Base-by-base conservation (phyloP, 2,113 vertebrate species). In the Diphyllodes magnificus region DNA sequence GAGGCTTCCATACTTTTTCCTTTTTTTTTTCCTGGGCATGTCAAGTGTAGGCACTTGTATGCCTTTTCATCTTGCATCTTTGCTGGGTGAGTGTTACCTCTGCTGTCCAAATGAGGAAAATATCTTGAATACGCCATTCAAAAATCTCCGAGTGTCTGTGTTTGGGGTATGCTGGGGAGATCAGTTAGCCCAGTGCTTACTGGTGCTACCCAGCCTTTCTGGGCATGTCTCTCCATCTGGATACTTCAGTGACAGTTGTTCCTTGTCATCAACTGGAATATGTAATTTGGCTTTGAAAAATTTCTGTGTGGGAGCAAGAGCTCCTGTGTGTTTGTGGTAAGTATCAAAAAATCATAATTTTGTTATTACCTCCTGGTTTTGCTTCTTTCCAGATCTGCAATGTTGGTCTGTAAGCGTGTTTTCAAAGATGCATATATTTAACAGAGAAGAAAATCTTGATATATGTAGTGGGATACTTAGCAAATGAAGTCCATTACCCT, bases 31-130 rank as follows among this genome's bases (percentile, higher is more conserved):
- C 6, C 7, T 27, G 39, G 6, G 8, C 19, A 11, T 44, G 15
- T 65, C n/a, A 50, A 61, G 14, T 15, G 10, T 45, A 13, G 37
- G 22, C 22, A 19, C 15, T 82, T 61, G 15, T 50, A 20, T 45
- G 11, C 5, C 11, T 76, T 90, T 66, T 66, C 5, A n/a, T 51
- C 18, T 45, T 15, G 27, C 15, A 6, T 59, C 53, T 92, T 90
- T 65, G n/a, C 53, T 68, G 19, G 23, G 7, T 0, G 13, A 40
- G 3, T 30, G 20, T 39, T 42, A 21, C 0, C 0, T 49, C 57
- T 66, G 9, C 27, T 68, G 37, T 59, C 37, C 69, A 75, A 68
- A 56, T 5, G 35, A 59, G 60, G 60, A 45, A 66, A 88, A 61
- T 65, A 16, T 4, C 60, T 19, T 24, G 50, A 42, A 53, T 1